These are phyloP conservation scores for Protonibea diacanthus DNA, from an alignment of 2,797 vertebrate genomes.

Conservation along the genomic window DNA sequence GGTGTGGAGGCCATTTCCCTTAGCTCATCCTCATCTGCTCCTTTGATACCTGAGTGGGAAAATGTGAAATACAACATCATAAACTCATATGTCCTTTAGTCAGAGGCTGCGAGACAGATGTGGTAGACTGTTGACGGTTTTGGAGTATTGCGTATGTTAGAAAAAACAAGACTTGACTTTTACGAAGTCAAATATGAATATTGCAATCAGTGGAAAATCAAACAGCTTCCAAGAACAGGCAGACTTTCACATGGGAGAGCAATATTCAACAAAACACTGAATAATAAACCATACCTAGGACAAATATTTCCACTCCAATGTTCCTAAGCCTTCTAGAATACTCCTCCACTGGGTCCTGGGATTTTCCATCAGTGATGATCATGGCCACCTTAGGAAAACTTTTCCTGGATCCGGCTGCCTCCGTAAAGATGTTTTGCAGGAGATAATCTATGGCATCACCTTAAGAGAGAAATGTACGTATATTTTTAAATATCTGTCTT, in stretches of 20 bases:
- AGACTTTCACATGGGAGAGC: constrained; percentile 64
- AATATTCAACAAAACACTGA: constrained; percentile 69
- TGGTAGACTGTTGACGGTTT: constrained; percentile 41
- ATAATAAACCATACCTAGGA: constrained; percentile 89
- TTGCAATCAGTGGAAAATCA: constrained; percentile 69
- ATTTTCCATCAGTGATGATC: constrained; percentile 99
- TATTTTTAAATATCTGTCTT: constrained; percentile 1
- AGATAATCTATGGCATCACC: constrained; percentile 97
- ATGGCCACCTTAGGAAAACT: constrained; percentile 96
- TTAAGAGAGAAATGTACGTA: constrained; percentile 67
- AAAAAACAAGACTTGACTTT: constrained; percentile 50
- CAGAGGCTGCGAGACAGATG: constrained; percentile 64
- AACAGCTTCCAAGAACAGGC: constrained; percentile 70
- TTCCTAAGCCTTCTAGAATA: constrained; percentile 93
- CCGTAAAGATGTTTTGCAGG: constrained; percentile 92
- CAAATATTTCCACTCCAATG: constrained; percentile 97
- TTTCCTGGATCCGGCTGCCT: constrained; percentile 93
- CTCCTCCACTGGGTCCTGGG: constrained; percentile 97
- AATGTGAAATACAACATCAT: constrained; percentile 43
- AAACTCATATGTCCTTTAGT: constrained; percentile 36
- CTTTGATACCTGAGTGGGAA: constrained; percentile 93
- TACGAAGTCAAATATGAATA: constrained; percentile 58
- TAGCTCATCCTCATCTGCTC: constrained; percentile 97
- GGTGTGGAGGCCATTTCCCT: constrained; percentile 96
- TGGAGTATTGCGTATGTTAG: constrained; percentile 22